These are phyloP conservation scores for Odobenus rosmarus DNA, from an alignment of 2,113 vertebrate species.

Conservation along the genomic window DNA sequence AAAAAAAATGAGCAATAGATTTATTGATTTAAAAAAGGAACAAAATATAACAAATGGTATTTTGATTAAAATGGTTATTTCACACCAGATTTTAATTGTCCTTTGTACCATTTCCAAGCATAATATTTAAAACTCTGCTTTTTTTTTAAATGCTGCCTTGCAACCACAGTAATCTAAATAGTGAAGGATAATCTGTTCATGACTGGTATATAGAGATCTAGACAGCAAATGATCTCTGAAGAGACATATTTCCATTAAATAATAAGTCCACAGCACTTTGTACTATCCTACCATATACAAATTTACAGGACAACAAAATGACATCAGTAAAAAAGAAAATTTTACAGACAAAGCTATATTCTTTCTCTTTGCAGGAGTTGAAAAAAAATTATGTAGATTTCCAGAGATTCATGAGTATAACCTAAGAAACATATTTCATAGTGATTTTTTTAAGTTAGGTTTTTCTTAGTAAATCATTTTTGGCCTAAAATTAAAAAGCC, in stretches of 20 bases:
- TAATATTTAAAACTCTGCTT: slow-evolving; percentile 22
- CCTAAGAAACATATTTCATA: slow-evolving; percentile 39
- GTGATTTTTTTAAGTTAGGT: not conserved
- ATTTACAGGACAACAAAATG: slow-evolving; percentile 48
- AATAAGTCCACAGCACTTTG: not conserved
- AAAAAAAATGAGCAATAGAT: not conserved
- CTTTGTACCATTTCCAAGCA: not conserved
- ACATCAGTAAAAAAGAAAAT: slow-evolving; percentile 26
- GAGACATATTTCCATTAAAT: slow-evolving; percentile 54
- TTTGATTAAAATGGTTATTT: slow-evolving; percentile 18
- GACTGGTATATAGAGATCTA: slow-evolving; percentile 38
- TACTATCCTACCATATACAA: not conserved
- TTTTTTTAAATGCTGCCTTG: slow-evolving; percentile 56
- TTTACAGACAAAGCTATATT: not conserved
- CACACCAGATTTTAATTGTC: slow-evolving; percentile 58
- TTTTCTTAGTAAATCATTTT: not conserved
- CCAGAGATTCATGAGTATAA: slow-evolving; percentile 13
- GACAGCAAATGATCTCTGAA: slow-evolving; percentile 75
- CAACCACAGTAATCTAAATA: slow-evolving; percentile 36
- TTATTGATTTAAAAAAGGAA: not conserved
- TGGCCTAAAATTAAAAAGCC: not conserved
- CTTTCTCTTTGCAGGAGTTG: not conserved
- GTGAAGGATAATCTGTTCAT: slow-evolving; percentile 65
- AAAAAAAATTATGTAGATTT: not conserved
- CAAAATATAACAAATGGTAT: slow-evolving; percentile 2